A percentile compares a stretch with the other conserved stretches of the same genome.
Conservation (phyloP, 2,113 vertebrate species). For the Hylia prasina region DNA sequence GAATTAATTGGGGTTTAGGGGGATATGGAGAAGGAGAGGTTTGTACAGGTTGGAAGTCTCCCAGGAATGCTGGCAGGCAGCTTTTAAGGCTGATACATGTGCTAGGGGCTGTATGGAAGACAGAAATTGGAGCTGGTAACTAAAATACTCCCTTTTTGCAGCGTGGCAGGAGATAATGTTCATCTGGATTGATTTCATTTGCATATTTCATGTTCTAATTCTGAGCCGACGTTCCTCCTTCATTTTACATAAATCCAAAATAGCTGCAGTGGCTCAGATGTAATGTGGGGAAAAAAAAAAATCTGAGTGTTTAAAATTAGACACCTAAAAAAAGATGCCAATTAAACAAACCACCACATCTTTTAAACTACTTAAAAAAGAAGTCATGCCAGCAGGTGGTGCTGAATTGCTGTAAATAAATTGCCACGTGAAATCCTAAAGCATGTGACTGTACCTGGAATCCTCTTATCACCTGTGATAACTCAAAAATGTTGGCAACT, state of each 20-base stretch:
- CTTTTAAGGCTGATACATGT: background rate
- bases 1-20: background rate
- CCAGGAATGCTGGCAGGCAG: background rate
- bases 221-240: background rate
- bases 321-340: background rate
- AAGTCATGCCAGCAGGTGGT: conserved; percentile 25
- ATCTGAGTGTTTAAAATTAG: background rate
- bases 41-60: background rate
- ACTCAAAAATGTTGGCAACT: background rate
- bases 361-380: background rate
- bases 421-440: background rate
- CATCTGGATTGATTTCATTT: background rate
- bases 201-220: background rate
- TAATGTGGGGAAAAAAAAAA: background rate
- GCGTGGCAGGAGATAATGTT: background rate
- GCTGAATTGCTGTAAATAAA: conserved; percentile 2
- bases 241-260: background rate
- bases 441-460: fast-evolving
- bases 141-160: background rate
- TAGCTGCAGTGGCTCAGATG: background rate
- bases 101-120: background rate
- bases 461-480: fast-evolving
- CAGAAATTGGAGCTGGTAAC: background rate
- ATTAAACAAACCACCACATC: background rate
- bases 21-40: background rate